These are phyloP conservation scores for Gallinago undulata DNA, from an alignment of 2,113 vertebrate species.

Conservation along the genomic window DNA sequence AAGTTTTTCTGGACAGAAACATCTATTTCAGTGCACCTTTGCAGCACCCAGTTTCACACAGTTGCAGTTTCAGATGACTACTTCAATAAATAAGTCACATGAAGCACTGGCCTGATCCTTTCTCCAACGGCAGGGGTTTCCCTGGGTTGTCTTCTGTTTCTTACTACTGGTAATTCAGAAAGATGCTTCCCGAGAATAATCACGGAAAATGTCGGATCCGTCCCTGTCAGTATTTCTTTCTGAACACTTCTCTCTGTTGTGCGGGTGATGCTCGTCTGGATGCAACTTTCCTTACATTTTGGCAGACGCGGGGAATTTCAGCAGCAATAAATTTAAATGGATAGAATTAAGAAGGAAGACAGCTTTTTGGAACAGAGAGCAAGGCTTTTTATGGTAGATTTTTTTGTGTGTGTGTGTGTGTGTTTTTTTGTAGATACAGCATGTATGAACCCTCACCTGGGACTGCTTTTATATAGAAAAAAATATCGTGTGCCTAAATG, in stretches of 20 bases:
- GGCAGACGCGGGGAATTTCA: conserved; percentile 51
- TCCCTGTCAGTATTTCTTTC: not conserved
- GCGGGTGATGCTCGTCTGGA: not conserved
- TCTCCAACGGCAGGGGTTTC: not conserved
- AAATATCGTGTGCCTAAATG: not conserved
- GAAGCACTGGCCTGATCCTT: fast-evolving
- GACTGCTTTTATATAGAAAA: conserved; percentile 7
- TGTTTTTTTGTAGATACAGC: not conserved
- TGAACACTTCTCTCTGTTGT: not conserved
- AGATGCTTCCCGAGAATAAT: not conserved
- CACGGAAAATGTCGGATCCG: not conserved
- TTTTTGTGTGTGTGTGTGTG: not conserved
- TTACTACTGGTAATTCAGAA: not conserved
- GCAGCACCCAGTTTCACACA: fast-evolving
- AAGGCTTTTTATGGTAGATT: not conserved
- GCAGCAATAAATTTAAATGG: conserved; percentile 55
- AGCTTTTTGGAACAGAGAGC: conserved; percentile 38
- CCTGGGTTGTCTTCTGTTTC: not conserved
- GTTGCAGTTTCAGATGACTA: not conserved
- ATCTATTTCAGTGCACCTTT: not conserved
- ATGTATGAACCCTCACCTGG: not conserved
- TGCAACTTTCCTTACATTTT: conserved; percentile 34
- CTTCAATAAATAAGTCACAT: not conserved
- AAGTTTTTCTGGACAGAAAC: not conserved
- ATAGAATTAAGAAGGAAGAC: conserved; percentile 43